Evolutionary conservation across 1,140 invertebrate species (phyloP), one percentile per base, ranked within the genome.

Genomic region (Orius laevigatus): DNA sequence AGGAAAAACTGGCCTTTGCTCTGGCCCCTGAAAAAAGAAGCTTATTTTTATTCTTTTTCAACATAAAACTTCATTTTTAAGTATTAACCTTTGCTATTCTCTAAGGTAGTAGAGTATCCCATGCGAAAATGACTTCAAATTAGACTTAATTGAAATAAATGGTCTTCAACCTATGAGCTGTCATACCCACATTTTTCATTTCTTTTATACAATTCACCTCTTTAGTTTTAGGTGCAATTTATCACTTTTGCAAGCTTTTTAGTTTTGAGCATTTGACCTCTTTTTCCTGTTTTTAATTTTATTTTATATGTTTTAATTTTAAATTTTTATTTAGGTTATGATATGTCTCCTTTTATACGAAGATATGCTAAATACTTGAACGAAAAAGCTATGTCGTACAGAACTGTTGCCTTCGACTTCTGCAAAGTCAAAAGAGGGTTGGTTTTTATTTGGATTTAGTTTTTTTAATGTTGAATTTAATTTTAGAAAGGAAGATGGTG

Each of bases 341-440:
- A 98, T 63, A 98, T 98, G 93, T 98, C 94, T 44, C 92, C 91
- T 54, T 98, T 95, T 67, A 97, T 99, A 61, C 76, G 94, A 64
- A 77, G 91, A 60, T 98, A 99, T 70, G 88, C 94, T 54, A 93
- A 92, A 70, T 99, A 99, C 72, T 74, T 99, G 60, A 97, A 98
- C 68, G 93, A 98, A 69, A 99, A 99, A 68, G 92, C 95, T 46
- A 70, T 94, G 50, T 94, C 94, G 15, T 99, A 99, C 71, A 80
- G 95, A 67, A 83, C 84, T 35, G 92, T 98, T 60, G 96, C 95
- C 49, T 98, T 98, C 67, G 96, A 99, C 70, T 98, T 99, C 70
- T 98, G 95, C 72, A 99, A 98, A 83, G 89, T 98, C 35, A 98
- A 96, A 69, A 73, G 94, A 67, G 93, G 94, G 88, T 94, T 70